Base-by-base conservation (phyloP, 2,797 vertebrate species). In the Acanthurus tractus region DNA sequence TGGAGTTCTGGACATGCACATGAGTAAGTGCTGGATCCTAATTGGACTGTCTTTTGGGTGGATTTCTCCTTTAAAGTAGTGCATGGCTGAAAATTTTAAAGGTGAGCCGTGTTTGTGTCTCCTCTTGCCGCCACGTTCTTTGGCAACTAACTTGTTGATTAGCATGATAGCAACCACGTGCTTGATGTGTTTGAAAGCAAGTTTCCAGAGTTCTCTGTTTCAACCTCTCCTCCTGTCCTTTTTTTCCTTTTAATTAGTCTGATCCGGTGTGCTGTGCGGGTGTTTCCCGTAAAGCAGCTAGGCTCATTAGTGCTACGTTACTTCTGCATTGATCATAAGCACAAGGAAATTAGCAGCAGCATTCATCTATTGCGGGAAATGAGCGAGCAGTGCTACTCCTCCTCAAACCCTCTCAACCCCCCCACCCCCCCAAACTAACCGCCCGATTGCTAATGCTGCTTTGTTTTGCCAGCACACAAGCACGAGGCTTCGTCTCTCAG, bases 81-180 rank as follows among this genome's bases (percentile, higher is more conserved):
- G 42, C 14, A 5, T n/a, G 78, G 61, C 61, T 42, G 63, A 71
- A 65, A 34, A 74, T 6, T 82, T 48, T 77, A 68, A 85, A 85
- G 92, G 92, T 92, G 81, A 91, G 89, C 36, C 12, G 9, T 25
- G 13, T 20, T 20, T 77, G 55, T 40, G n/a, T 17, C 56, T 82
- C n/a, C 18, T 13, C 8, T 59, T 12, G 8, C 18, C 0, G 18
- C 52, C 46, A 58, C 1, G 6, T 61, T 53, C n/a, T 67, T 48
- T 22, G 9, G 48, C 3, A 6, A 18, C 34, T 52, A 70, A 91
- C 89, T 90, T 90, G 89, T 88, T 89, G 92, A 88, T 86, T 10
- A 70, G 29, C 13, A 2, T 13, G 40, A 20, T 55, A n/a, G 46
- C 42, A 55, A 23, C 20, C 20, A 23, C 8, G 0, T 8, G 46